phyloP scores from a whole-genome alignment of 2,797 vertebrate species.

The Pitangus sulphuratus region DNA sequence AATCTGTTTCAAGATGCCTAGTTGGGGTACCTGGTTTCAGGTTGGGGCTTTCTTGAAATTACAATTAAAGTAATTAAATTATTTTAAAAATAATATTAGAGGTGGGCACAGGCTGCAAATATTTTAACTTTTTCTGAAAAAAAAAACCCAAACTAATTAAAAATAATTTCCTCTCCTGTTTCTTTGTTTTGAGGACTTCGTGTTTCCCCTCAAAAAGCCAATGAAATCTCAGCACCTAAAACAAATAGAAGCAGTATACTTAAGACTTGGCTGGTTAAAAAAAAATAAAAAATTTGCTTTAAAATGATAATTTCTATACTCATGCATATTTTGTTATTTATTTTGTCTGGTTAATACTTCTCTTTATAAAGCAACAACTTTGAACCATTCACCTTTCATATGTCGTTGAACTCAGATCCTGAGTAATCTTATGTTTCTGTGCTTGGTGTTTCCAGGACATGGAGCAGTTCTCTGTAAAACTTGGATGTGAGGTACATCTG shows the following conservation, averaged over 20 bases:
- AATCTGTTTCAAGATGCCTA: not conserved
- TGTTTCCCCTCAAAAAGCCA: not conserved
- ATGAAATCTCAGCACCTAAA: not conserved
- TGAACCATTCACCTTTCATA: not conserved
- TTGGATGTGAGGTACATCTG: not conserved
- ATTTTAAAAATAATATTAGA: not conserved
- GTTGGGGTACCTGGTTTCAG: not conserved
- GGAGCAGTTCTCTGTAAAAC: not conserved
- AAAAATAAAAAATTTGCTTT: not conserved
- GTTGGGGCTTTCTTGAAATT: not conserved
- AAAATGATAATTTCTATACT: not conserved
- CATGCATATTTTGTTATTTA: not conserved
- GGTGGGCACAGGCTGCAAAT: not conserved
- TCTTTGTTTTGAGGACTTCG: slow-evolving; percentile 5
- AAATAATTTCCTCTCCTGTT: slow-evolving; percentile 8
- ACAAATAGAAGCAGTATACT: not conserved
- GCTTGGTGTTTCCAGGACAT: not conserved
- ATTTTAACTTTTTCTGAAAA: not conserved
- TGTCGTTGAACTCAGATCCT: not conserved
- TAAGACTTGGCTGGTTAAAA: not conserved
- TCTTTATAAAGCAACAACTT: not conserved
- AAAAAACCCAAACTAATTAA: not conserved
- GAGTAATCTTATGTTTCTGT: not conserved
- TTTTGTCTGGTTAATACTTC: not conserved
- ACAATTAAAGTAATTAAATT: not conserved